Percentiles rank a stretch among this genome's conserved stretches.
Evolutionary conservation across 2,888 invertebrate genomes (phyloP).

Genomic region (Thymelicus lineola): DNA sequence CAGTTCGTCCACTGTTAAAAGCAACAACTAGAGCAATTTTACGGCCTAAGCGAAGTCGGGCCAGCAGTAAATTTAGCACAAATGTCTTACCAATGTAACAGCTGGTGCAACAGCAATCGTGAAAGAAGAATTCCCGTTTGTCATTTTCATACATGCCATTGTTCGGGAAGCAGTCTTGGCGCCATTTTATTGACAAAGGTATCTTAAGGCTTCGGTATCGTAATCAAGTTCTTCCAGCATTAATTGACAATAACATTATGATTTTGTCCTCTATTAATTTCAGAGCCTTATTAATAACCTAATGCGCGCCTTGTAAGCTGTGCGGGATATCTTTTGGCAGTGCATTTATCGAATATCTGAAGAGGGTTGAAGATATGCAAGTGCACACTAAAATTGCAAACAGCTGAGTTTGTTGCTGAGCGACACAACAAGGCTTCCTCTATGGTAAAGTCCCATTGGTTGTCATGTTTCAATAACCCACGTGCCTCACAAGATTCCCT

Average conservation of each 20-base stretch:
- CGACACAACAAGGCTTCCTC: constrained; percentile 49
- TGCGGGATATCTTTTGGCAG: background rate
- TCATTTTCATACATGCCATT: background rate
- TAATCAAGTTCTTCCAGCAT: background rate
- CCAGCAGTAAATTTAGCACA: no score
- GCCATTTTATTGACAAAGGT: background rate
- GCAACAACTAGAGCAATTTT: constrained; percentile 40
- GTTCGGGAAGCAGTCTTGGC: background rate
- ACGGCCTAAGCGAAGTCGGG: background rate
- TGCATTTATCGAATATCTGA: constrained; percentile 42
- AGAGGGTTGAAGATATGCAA: constrained; percentile 45
- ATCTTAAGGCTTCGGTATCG: background rate
- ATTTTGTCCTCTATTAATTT: no score
- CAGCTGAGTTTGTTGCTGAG: constrained; percentile 39
- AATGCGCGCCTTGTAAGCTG: constrained; percentile 40
- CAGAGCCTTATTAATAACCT: no score
- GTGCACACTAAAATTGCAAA: constrained; percentile 45
- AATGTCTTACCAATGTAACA: background rate
- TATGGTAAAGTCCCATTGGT: no score
- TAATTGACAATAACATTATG: constrained; percentile 28
- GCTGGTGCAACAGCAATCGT: background rate
- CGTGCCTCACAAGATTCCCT: constrained; percentile 50
- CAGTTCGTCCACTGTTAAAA: constrained; percentile 39
- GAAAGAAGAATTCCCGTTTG: background rate
- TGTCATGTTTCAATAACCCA: no score